Percentiles rank a stretch among this genome's conserved stretches.
Evolutionary conservation across 2,113 vertebrate genomes (phyloP).

Genomic region (Lycaon pictus): DNA sequence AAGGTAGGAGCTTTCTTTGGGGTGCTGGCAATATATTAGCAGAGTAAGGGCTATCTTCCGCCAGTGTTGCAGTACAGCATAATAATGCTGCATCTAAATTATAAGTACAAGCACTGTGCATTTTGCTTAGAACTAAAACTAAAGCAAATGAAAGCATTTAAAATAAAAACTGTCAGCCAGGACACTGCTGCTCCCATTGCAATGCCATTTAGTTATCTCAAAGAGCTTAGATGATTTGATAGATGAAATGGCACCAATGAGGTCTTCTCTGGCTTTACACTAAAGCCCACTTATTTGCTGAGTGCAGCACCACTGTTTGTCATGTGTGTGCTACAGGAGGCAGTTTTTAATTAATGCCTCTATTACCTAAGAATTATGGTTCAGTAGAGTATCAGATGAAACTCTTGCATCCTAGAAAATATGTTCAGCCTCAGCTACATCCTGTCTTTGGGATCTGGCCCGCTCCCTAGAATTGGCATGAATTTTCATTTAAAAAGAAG

Average conservation of each 20-base stretch:
- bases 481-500: slow-evolving; percentile 45
- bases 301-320: not conserved
- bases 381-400: not conserved
- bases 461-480: not conserved
- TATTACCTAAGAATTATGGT: not conserved
- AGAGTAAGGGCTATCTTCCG: not conserved
- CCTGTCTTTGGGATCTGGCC: not conserved
- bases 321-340: not conserved
- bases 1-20: not conserved
- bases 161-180: not conserved
- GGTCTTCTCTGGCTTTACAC: not conserved
- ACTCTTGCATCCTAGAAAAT: not conserved
- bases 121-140: slow-evolving; percentile 37
- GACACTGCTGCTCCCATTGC: not conserved
- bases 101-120: not conserved
- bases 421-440: not conserved
- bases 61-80: not conserved
- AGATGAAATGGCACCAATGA: not conserved
- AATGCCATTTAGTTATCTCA: not conserved
- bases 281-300: not conserved
- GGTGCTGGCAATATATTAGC: not conserved
- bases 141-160: slow-evolving; percentile 26
- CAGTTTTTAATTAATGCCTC: not conserved
- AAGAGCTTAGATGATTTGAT: not conserved
- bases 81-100: not conserved